Evolutionary conservation across 2,888 invertebrate genomes (phyloP), one percentile per base, ranked within the genome.

Genomic region (Cataglyphis rosenhaueri): DNA sequence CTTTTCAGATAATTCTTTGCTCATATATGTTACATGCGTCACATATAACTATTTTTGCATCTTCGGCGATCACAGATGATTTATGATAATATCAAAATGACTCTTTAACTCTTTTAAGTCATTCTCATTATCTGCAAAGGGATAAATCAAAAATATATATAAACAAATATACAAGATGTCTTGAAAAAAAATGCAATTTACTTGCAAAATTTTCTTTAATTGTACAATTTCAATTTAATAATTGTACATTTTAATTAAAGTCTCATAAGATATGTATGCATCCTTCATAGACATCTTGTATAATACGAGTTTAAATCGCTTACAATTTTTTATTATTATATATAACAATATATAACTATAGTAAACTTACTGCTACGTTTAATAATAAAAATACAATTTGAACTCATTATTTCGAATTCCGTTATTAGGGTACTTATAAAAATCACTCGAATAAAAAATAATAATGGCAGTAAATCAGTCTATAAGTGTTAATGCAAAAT

Each of bases 381-480:
- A 78, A 10, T 70, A 25, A 21, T 32, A 70, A 68, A 70, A 70
- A 57, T 65, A 10, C 41, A 32, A 0, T 68, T 70, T 12, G 32
- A 59, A 15, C 35, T 44, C 44, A 44, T 35, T 15, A 52, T 29
- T 32, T 32, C 15, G 52, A 52, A 64, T n/a, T 74, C 1, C 38
- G n/a, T 21, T 74, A 15, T 52, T 57, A 5, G 3, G 10, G 32
- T 35, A 55, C 12, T 35, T 35, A 70, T 57, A 25, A 70, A 59
- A 57, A 35, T 66, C 38, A 8, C 6, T 29, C 52, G 12, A 32
- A 38, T 15, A 32, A 5, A 74, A 70, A 76, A 81, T 59, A 57
- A 82, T 66, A 76, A 89, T 89, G 90, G 88, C 90, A 89, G 84
- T 87, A 48, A 29, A 57, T 91, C 86, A 88, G 90, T 90, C 86